phyloP scores from a whole-genome alignment of 2,888 invertebrate species.

The Caprella mutica region DNA sequence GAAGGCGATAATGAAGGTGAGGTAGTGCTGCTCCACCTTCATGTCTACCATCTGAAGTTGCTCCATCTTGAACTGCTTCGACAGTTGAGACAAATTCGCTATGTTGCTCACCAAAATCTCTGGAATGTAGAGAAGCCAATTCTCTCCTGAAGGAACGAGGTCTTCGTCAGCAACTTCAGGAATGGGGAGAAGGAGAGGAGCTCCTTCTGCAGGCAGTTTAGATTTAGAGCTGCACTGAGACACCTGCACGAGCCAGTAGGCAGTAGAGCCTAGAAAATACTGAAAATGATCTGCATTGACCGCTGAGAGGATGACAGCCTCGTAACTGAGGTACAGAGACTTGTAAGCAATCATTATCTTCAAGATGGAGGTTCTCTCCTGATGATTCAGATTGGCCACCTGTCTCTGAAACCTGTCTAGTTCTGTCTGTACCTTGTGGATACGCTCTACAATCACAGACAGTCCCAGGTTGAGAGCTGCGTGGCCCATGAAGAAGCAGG shows the following conservation, averaged over 20 bases:
- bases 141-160: background rate
- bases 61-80: slow-evolving; percentile 47
- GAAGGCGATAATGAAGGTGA: slow-evolving; percentile 61
- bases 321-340: slow-evolving; percentile 33
- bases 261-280: slow-evolving; percentile 66
- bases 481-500: slow-evolving; percentile 83
- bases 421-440: no score
- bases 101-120: slow-evolving; percentile 83
- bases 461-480: slow-evolving; percentile 65
- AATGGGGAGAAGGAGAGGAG: background rate
- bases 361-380: no score
- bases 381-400: no score
- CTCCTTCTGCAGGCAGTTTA: background rate
- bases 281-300: slow-evolving; percentile 57
- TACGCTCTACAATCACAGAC: slow-evolving; percentile 34
- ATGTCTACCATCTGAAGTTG: slow-evolving; percentile 16
- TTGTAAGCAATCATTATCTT: no score
- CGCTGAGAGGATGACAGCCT: slow-evolving; percentile 63
- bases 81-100: slow-evolving; percentile 61
- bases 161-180: background rate
- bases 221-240: background rate
- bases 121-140: slow-evolving; percentile 56
- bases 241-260: slow-evolving; percentile 76
- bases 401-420: no score
- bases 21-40: slow-evolving; percentile 39